Conservation (phyloP, 2,888 invertebrate genomes). For the Hesperia comma region DNA sequence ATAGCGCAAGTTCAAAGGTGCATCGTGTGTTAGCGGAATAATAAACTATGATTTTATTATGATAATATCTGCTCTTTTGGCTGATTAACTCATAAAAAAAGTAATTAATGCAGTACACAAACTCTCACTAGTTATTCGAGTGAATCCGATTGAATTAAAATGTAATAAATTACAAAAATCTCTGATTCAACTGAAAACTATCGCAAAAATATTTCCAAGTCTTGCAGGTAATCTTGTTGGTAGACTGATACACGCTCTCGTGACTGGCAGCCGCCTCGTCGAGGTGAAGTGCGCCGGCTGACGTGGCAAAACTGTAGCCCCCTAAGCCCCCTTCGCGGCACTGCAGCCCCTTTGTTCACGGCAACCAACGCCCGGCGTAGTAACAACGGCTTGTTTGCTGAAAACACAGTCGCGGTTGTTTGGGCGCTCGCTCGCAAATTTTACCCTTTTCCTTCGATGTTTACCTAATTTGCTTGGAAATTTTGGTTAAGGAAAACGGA, state of each 20-base stretch:
- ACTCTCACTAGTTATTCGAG: background rate
- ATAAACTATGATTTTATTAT: no score
- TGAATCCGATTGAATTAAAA: no score
- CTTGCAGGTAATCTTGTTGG: background rate
- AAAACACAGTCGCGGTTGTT: background rate
- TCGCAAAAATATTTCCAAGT: background rate
- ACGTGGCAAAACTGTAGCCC: constrained; percentile 6
- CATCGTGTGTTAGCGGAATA: background rate
- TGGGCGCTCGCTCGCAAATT: background rate
- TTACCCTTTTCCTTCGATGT: background rate
- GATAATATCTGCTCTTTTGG: no score
- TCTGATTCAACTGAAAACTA: background rate
- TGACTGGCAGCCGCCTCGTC: constrained; percentile 5
- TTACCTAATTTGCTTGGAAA: background rate
- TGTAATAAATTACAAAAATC: no score
- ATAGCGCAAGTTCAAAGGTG: no score
- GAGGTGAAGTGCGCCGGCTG: constrained; percentile 16
- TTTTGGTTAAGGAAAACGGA: no score
- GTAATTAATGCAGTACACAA: background rate
- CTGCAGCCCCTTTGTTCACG: constrained; percentile 16
- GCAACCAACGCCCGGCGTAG: background rate
- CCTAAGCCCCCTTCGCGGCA: no score
- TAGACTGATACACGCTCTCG: constrained; percentile 8
- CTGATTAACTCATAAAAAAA: no score
- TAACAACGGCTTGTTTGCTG: constrained; percentile 10